These are phyloP conservation scores for Nomada fucata DNA, from an alignment of 2,888 invertebrate genomes.

Conservation along the genomic window DNA sequence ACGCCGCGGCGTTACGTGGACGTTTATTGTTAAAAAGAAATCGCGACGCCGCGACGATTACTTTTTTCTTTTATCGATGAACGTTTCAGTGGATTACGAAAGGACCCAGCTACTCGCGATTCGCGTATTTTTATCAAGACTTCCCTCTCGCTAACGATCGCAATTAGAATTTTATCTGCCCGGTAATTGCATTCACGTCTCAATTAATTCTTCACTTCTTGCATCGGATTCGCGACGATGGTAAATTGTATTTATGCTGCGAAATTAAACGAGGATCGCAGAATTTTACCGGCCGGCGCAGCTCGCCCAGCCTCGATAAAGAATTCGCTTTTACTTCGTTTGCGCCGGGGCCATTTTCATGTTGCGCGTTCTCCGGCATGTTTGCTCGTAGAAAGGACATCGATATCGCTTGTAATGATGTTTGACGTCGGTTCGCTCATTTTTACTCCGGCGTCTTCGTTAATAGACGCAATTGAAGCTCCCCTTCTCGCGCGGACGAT, in stretches of 20 bases:
- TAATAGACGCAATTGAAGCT: slow-evolving; percentile 54
- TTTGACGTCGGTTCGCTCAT: slow-evolving; percentile 24
- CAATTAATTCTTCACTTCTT: slow-evolving; percentile 19
- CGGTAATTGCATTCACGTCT: slow-evolving; percentile 7
- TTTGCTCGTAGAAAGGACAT: neutral
- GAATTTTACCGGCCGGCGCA: neutral
- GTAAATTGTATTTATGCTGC: neutral
- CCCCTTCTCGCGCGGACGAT: slow-evolving; percentile 35
- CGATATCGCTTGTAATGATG: slow-evolving; percentile 15
- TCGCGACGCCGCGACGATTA: slow-evolving; percentile 23
- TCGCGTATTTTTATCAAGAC: slow-evolving; percentile 31
- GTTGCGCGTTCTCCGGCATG: neutral
- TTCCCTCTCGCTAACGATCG: slow-evolving; percentile 28
- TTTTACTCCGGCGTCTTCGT: slow-evolving; percentile 19
- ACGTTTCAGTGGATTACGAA: slow-evolving; percentile 30
- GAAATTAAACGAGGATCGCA: neutral
- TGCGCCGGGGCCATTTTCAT: neutral
- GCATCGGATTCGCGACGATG: neutral
- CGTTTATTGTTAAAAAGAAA: neutral
- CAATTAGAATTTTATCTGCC: slow-evolving; percentile 39
- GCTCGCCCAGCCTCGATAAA: neutral
- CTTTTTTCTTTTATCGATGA: slow-evolving; percentile 21
- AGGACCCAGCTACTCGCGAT: slow-evolving; percentile 20
- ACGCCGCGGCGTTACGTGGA: neutral
- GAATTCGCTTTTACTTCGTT: neutral